These are phyloP conservation scores for Tineola bisselliella DNA, from an alignment of 2,888 invertebrate species.

Conservation along the genomic window DNA sequence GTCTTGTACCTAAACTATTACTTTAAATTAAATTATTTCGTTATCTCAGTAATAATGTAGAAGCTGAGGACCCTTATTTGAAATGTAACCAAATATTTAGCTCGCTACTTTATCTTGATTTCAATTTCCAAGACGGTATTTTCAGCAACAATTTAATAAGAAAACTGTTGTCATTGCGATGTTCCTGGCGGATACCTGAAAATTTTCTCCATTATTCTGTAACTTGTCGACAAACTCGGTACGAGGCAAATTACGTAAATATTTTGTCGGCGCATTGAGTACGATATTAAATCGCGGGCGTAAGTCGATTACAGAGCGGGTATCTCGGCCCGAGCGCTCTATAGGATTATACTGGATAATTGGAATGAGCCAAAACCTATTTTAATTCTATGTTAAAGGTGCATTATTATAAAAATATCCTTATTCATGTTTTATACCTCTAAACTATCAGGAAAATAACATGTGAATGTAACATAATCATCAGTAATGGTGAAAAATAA, in stretches of 20 bases:
- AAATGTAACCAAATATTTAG: not conserved
- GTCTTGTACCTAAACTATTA: too few relatives aligned
- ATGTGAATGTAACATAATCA: too few relatives aligned
- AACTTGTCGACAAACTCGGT: slow-evolving; percentile 14
- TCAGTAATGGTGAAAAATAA: too few relatives aligned
- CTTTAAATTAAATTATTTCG: not conserved
- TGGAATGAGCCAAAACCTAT: slow-evolving; percentile 22
- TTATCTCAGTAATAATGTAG: not conserved
- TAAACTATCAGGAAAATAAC: too few relatives aligned
- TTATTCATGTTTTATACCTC: too few relatives aligned
- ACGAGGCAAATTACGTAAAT: slow-evolving; percentile 38
- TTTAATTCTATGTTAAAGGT: not conserved
- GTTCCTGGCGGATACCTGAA: not conserved
- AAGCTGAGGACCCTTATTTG: not conserved
- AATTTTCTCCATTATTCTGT: not conserved
- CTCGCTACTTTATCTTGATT: not conserved
- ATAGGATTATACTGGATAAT: slow-evolving; percentile 43
- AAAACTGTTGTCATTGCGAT: not conserved
- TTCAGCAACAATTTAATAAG: not conserved
- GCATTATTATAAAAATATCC: too few relatives aligned
- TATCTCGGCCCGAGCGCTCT: slow-evolving; percentile 35
- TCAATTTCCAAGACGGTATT: not conserved
- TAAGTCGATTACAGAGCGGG: slow-evolving; percentile 40
- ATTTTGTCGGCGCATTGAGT: slow-evolving; percentile 43
- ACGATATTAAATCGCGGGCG: slow-evolving; percentile 47